Evolutionary conservation across 1,140 invertebrate species (phyloP).

Genomic region (Triops longicaudatus): DNA sequence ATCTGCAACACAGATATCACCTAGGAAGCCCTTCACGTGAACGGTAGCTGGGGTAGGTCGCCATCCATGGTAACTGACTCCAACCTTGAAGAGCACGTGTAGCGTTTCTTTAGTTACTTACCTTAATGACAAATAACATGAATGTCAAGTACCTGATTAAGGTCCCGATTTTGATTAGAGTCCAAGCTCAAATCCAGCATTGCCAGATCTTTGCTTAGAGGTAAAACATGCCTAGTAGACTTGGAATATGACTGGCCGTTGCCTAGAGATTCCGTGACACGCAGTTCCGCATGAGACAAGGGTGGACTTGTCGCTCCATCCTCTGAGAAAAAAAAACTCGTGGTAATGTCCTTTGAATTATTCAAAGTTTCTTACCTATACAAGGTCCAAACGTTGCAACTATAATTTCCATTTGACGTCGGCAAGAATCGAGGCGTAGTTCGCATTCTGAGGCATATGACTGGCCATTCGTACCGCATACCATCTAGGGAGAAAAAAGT

Average conservation of each 20-base stretch:
- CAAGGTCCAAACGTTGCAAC: conserved; percentile 24
- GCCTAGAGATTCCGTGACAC: background rate
- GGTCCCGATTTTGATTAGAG: background rate
- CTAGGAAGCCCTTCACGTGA: conserved; percentile 59
- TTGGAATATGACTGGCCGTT: conserved; percentile 24
- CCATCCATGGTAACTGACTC: conserved; percentile 23
- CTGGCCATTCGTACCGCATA: conserved; percentile 57
- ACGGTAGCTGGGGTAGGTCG: conserved; percentile 36
- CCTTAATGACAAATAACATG: background rate
- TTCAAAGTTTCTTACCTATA: conserved; percentile 13
- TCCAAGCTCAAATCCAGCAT: conserved; percentile 21
- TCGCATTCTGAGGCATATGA: conserved; percentile 73
- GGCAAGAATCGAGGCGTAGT: conserved; percentile 69
- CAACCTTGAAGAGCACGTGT: background rate
- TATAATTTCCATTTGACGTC: conserved; percentile 19
- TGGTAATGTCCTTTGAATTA: background rate
- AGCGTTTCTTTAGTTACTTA: background rate
- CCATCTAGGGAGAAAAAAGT: conserved; percentile 37
- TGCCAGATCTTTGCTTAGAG: conserved; percentile 10
- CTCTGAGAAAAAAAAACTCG: background rate
- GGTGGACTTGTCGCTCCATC: background rate
- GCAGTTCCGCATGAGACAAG: conserved; percentile 16
- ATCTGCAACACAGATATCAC: conserved; percentile 63
- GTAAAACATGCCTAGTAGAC: conserved; percentile 24
- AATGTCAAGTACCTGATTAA: conserved; percentile 17